Evolutionary conservation across 2,113 vertebrate species (phyloP), one percentile per base, ranked within the genome.

Genomic region (rabbit (Oryctolagus cuniculus)): DNA sequence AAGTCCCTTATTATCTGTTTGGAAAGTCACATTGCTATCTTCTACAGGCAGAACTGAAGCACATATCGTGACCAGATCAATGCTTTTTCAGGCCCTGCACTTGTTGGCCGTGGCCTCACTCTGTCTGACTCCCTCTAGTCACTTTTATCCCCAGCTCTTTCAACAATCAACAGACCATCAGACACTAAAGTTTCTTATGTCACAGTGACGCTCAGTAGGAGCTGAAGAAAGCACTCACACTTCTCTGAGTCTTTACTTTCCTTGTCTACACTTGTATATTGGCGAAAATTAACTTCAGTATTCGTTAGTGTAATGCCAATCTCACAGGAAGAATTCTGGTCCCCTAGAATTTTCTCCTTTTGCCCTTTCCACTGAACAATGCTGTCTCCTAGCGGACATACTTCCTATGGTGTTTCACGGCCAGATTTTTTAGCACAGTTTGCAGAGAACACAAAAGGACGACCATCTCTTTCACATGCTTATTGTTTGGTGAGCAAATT

Each of bases 401-500:
- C 27, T 80, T 74, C 44, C 49, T 34, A 21, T 0, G 38, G 24
- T 19, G 81, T 63, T 51, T 89, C 27, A 34, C 3, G 44, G 27
- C 17, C 58, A 91, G 51, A 66, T 51, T 78, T 87, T 77, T 66
- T 1, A 75, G 61, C n/a, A 61, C 2, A 2, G 38, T 81, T 77
- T 92, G 15, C 55, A 81, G 29, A 67, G 44, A 84, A 87, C 22
- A 80, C 6, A 36, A 44, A 93, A 63, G 29, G 36, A 77, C 67
- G 38, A 2, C 44, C 44, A 19, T 72, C 66, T 16, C 67, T 91
- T 77, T 64, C 36, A 17, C 8, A 36, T 31, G 12, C 27, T 21
- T 90, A 49, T 27, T 91, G 34, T 81, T 83, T 49, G 49, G n/a
- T 63, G n/a, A 22, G 72, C 19, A 93, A 67, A 84, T 82, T 93